Base-by-base conservation (phyloP, 2,113 vertebrate species). In the Xenopus laevis region DNA sequence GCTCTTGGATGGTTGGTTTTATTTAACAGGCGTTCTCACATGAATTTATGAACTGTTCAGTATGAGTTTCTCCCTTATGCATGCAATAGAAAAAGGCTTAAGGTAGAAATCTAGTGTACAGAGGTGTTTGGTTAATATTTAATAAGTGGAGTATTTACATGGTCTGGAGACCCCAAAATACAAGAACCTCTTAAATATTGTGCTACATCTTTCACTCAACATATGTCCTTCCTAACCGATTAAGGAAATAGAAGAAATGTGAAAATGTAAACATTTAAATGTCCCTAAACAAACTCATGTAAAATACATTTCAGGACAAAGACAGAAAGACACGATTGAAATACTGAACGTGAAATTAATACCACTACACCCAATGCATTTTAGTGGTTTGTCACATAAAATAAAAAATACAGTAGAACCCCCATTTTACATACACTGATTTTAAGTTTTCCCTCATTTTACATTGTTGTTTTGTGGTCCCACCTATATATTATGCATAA, bases 81-180 rank as follows among this genome's bases (percentile, higher is more conserved):
- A 88, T 87, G 82, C 80, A 90, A 87, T 88, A 87, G 87, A 87
- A 87, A 87, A 87, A 91, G 89, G 78, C 86, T 91, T 89, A 85
- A 89, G 90, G 90, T 89, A 90, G 87, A 86, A 89, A 86, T 87
- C 86, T 88, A 91, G 89, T 86, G 85, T 90, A 84, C 18, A 40
- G 40, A 77, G 74, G 74, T 89, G 87, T 89, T 89, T 90, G 89
- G 84, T 87, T 89, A 89, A 87, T 86, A 82, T 89, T 87, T 90
- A 91, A 92, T 90, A 91, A 90, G 90, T 83, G 85, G 83, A 88
- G 89, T 89, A 90, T 92, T 92, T 90, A 89, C 87, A 87, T 80
- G 88, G 84, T 87, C 87, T 80, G 73, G 87, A 82, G 79, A 83
- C 84, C 83, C 84, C 84, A 84, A 83, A 46, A 77, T 77, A 77